These are phyloP conservation scores for Alectura lathami DNA, from an alignment of 2,113 vertebrate genomes.

Conservation along the genomic window DNA sequence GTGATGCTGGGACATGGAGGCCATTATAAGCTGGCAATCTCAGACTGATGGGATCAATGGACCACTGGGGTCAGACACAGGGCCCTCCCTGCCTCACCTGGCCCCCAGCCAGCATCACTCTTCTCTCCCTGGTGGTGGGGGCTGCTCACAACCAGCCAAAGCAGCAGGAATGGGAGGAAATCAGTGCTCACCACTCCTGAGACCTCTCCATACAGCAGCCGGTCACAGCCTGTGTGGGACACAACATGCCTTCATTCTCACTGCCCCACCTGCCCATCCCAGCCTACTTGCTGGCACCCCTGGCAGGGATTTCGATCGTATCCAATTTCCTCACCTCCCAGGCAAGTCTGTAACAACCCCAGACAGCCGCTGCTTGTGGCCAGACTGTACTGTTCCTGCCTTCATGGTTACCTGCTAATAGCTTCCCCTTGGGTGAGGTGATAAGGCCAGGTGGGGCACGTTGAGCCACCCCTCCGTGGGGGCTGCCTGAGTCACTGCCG, in stretches of 20 bases:
- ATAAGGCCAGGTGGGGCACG: background rate
- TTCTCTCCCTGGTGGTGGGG: background rate
- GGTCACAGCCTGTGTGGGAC: background rate
- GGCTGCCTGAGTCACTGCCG: background rate
- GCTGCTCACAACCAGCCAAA: background rate
- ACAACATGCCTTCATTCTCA: background rate
- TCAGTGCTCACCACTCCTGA: background rate
- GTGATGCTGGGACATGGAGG: background rate
- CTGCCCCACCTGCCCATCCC: background rate
- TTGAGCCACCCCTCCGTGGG: background rate
- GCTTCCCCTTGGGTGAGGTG: background rate
- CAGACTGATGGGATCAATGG: background rate
- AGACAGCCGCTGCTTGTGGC: conserved; percentile 8
- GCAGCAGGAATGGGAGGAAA: background rate
- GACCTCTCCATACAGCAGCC: background rate
- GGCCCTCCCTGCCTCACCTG: background rate
- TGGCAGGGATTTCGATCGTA: background rate
- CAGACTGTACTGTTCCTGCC: background rate
- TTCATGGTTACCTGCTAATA: background rate
- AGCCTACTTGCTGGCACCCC: background rate
- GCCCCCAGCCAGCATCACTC: background rate
- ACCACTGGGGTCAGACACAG: background rate
- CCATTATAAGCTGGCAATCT: background rate
- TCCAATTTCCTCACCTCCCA: background rate
- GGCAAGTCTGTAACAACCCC: background rate